phyloP scores from a whole-genome alignment of 2,888 invertebrate species.

The Rhamnusium bicolor region DNA sequence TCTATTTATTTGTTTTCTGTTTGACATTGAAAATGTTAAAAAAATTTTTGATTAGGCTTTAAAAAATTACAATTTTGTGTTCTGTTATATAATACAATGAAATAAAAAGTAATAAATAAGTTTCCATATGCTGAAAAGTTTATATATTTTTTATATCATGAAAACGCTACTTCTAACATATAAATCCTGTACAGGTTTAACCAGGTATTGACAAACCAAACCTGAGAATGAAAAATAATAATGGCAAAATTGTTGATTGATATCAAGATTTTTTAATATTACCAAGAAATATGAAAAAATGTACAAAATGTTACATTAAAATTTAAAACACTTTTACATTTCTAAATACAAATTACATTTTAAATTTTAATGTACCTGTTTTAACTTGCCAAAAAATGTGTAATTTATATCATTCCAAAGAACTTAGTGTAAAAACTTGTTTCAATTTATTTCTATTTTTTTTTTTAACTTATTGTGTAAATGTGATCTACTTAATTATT shows the following conservation, averaged over 20 bases:
- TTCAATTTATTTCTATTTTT: conserved; percentile 37
- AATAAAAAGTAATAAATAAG: background rate
- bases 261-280: conserved; percentile 22
- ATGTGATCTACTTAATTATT: conserved; percentile 48
- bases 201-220: background rate
- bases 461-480: conserved; percentile 39
- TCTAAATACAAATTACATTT: conserved; percentile 21
- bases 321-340: conserved; percentile 18
- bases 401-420: conserved; percentile 45
- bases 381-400: conserved; percentile 32
- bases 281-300: conserved; percentile 13
- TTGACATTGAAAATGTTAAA: too few species aligned
- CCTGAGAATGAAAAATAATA: background rate
- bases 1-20: too few species aligned
- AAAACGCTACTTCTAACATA: too few species aligned
- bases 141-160: too few species aligned
- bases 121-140: too few species aligned
- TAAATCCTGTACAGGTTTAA: background rate
- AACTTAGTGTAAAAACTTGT: conserved; percentile 39
- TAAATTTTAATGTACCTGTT: conserved; percentile 34
- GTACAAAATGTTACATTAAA: conserved; percentile 30
- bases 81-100: too few species aligned
- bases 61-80: too few species aligned
- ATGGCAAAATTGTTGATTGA: background rate
- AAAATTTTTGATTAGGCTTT: too few species aligned